phyloP scores from a whole-genome alignment of 2,888 invertebrate genomes.

The Spisula subtruncata region DNA sequence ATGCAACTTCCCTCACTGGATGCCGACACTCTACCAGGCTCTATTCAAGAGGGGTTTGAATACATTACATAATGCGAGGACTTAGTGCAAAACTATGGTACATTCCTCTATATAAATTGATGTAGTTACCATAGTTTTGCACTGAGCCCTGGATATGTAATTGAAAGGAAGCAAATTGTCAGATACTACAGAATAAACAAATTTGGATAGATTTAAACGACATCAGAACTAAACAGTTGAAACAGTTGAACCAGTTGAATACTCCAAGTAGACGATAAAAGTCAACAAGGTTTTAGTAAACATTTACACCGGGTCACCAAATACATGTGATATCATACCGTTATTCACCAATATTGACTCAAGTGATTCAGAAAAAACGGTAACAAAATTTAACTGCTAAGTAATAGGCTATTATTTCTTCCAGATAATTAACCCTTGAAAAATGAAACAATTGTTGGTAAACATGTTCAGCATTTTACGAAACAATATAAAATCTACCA shows the following conservation, averaged over 20 bases:
- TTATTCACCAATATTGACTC: conserved; percentile 13
- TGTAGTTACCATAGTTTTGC: no score
- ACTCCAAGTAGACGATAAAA: neutral
- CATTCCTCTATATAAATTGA: no score
- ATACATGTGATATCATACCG: neutral
- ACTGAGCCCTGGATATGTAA: no score
- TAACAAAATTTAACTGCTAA: neutral
- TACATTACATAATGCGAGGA: no score
- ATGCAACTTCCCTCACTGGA: no score
- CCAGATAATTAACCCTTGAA: neutral
- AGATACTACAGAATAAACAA: no score
- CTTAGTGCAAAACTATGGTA: no score
- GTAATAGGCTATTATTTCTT: conserved; percentile 10
- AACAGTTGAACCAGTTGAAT: neutral
- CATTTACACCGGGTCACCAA: neutral
- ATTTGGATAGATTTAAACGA: no score
- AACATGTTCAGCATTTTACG: neutral
- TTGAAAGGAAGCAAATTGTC: no score
- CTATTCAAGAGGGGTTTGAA: no score
- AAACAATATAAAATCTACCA: neutral
- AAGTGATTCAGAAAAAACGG: neutral
- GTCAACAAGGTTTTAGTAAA: conserved; percentile 8
- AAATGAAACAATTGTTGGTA: neutral
- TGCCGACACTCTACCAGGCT: no score
- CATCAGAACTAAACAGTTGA: neutral